phyloP scores from a whole-genome alignment of 2,113 vertebrate genomes.

The Ceyx margarethae region DNA sequence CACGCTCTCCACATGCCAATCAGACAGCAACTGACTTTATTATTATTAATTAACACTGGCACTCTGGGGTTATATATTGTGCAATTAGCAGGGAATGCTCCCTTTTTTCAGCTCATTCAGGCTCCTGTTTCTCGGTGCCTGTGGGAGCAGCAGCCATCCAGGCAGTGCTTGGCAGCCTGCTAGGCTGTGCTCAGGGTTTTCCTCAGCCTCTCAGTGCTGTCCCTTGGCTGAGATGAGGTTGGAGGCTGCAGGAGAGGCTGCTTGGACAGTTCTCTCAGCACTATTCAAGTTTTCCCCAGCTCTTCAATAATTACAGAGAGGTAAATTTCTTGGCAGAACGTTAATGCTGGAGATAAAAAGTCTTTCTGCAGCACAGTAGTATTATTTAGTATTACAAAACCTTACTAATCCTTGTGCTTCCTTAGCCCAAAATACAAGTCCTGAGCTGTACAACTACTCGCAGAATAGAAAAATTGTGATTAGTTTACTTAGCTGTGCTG shows the following conservation, averaged over 20 bases:
- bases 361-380: not conserved
- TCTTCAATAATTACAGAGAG: not conserved
- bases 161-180: not conserved
- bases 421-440: not conserved
- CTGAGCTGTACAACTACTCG: not conserved
- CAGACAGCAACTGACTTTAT: not conserved
- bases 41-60: not conserved
- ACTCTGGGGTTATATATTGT: not conserved
- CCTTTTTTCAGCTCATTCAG: not conserved
- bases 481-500: not conserved
- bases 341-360: not conserved
- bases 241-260: not conserved
- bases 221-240: fast-evolving
- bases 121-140: not conserved
- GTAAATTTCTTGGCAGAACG: not conserved
- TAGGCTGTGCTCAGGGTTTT: fast-evolving
- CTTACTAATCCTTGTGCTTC: not conserved
- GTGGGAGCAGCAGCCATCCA: not conserved
- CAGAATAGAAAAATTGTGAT: fast-evolving
- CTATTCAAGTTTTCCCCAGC: not conserved
- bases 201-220: not conserved
- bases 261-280: not conserved
- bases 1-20: not conserved
- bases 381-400: too few relatives aligned
- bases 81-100: not conserved